Evolutionary conservation across 1,140 invertebrate genomes (phyloP), one percentile per base, ranked within the genome.

Genomic region (Limonius californicus): DNA sequence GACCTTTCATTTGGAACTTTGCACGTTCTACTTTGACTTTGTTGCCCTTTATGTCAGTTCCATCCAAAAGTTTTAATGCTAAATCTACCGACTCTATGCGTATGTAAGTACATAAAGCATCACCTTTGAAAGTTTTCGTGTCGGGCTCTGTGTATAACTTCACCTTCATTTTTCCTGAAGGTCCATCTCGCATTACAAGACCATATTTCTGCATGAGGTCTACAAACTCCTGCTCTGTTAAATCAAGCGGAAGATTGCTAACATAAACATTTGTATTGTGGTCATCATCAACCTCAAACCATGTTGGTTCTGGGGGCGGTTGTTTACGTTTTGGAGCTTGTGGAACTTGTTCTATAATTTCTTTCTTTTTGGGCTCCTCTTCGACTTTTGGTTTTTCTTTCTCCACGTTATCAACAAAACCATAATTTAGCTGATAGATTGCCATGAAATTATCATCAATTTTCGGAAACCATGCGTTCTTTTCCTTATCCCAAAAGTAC

Each of bases 261-360:
- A 99, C 94, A 82, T 99, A 99, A 0, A 99, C 95, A 78, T 97
- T 97, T 0, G 94, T 97, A 71, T 97, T 98, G 70, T 91, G 89
- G n/a, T 88, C 83, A 54, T 96, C 90, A 68, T 95, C 88, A 12
- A 95, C 78, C 45, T 99, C 89, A 81, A 99, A 98, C 98, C 97
- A 99, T 61, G 88, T 83, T 59, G 80, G 79, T 58, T 82, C 82
- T 32, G 77, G 69, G 12, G 54, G 42, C 20, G 54, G 42, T 9
- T 68, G 67, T 71, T 81, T 81, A 4, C 78, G 72, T 57, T 15
- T 12, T 9, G n/a, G 35, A 32, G 27, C 6, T 57, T 15, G 12
- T 12, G 30, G 35, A 20, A 11, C 4, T n/a, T n/a, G n/a, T n/a
- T n/a, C n/a, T n/a, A n/a, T n/a, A 16, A 16, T 18, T 59, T 64